Base-by-base conservation (phyloP, 2,888 invertebrate species). In the Biston stratarius region DNA sequence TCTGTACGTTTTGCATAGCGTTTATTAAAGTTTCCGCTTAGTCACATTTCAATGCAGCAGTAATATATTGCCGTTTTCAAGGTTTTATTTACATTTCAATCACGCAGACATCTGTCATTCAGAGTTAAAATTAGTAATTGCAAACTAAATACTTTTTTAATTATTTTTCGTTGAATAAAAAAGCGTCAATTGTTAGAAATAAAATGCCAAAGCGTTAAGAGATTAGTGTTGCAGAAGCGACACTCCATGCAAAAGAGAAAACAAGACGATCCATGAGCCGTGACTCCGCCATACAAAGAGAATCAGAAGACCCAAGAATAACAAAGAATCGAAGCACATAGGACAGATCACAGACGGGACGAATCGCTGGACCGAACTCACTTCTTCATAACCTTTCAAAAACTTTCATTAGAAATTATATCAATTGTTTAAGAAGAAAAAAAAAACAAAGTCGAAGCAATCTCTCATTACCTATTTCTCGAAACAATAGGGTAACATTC, bases 41-140 rank as follows among this genome's bases (percentile, higher is more conserved):
- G 84, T 87, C 80, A 87, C 85, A 86, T 48, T 64, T 59, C 62
- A 38, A 58, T 70, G 72, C 64, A 82, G 82, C 85, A 86, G 84
- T 83, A 73, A 86, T 84, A 85, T 56, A 80, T 81, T 86, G 86
- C 84, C 80, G 74, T 80, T 80, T 74, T 12, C 24, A 45, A 68
- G 15, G 51, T 56, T 66, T 53, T 70, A 67, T 77, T 71, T 73
- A 72, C 75, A 62, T 76, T 75, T 82, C 83, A 76, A 80, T 83
- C 90, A 88, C 78, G 83, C 90, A 86, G 75, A 83, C 90, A 82
- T 90, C 88, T 82, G 84, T 77, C 90, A 87, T 83, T 88, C 90
- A 88, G 76, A 74, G 77, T 79, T 77, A 81, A 58, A 58, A 60
- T 74, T 74, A 74, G 72, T 70, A 70, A 68, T 63, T 55, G 71